These are phyloP conservation scores for Chirona hameri DNA, from an alignment of 2,888 invertebrate genomes.

Conservation along the genomic window DNA sequence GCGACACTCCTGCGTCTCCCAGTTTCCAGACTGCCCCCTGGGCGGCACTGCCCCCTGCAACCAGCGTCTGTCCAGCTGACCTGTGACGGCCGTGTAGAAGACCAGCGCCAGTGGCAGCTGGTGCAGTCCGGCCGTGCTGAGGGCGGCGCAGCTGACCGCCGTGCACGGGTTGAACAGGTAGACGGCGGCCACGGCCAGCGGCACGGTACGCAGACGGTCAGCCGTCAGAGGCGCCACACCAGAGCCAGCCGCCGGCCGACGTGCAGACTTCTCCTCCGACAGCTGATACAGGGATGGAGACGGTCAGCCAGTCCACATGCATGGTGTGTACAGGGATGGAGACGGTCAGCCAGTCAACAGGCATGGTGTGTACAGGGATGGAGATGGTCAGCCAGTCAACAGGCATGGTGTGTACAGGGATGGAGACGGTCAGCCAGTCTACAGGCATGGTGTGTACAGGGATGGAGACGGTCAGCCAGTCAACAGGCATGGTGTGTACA, in stretches of 20 bases:
- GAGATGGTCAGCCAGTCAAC: too few relatives aligned
- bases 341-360: too few relatives aligned
- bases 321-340: neutral
- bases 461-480: neutral
- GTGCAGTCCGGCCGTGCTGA: slow-evolving; percentile 84
- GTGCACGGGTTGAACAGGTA: slow-evolving; percentile 88
- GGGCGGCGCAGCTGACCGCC: slow-evolving; percentile 78
- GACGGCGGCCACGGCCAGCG: slow-evolving; percentile 67
- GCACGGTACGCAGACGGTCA: slow-evolving; percentile 57
- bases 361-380: too few relatives aligned
- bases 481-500: too few relatives aligned
- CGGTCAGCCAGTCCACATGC: too few relatives aligned
- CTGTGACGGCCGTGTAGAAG: slow-evolving; percentile 64
- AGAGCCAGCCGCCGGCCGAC: neutral
- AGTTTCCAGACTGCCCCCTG: too few relatives aligned
- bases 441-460: too few relatives aligned
- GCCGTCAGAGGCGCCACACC: slow-evolving; percentile 34
- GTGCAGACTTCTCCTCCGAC: neutral
- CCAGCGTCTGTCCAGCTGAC: slow-evolving; percentile 43
- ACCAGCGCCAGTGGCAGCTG: slow-evolving; percentile 75
- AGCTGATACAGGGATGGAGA: neutral
- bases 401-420: too few relatives aligned
- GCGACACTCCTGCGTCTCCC: too few relatives aligned
- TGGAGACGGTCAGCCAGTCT: neutral
- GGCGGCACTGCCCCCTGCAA: too few relatives aligned